Base-by-base conservation (phyloP, 1,140 invertebrate genomes). In the Parasteatoda tepidariorum region DNA sequence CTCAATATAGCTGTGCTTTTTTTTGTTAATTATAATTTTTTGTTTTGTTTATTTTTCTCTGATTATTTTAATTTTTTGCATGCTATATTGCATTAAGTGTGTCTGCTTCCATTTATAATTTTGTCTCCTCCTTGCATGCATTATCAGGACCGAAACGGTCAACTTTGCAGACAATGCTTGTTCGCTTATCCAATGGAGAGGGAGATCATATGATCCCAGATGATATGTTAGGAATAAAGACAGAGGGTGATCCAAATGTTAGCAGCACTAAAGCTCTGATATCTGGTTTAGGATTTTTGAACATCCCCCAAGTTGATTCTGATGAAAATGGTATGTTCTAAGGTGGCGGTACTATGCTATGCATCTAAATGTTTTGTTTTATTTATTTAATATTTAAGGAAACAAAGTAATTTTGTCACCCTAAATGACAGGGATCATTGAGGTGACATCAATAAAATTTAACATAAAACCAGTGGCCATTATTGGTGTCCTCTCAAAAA, bases 111-210 rank as follows among this genome's bases (percentile, higher is more conserved):
- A 70, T 74, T 59, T 66, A 70, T 54, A 73, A 41, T 59, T 78
- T 66, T 78, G 33, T 82, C 54, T 82, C 67, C 64, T 82, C 41
- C 68, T 62, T 82, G 78, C 78, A 82, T 82, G 78, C 61, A 61
- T 48, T 82, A 55, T 7, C 86, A 90, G 89, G 90, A 85, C 90
- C 90, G 13, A 90, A 89, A 78, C 83, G 89, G 86, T 88, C 89
- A 59, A 87, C 89, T 18, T 86, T 90, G 67, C 89, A 90, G 85
- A 89, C 89, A 75, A 90, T 91, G 90, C 87, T 90, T 85, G 89
- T 87, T 70, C 90, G 88, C 85, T 86, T 90, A 75, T 57, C 82
- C 38, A 75, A 67, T 75, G 88, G 88, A 71, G 89, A 89, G 55
- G 89, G 89, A 83, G 74, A 61, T 41, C 84, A 64, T 15, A 24